phyloP scores from a whole-genome alignment of 2,797 vertebrate species.

The Masticophis lateralis region DNA sequence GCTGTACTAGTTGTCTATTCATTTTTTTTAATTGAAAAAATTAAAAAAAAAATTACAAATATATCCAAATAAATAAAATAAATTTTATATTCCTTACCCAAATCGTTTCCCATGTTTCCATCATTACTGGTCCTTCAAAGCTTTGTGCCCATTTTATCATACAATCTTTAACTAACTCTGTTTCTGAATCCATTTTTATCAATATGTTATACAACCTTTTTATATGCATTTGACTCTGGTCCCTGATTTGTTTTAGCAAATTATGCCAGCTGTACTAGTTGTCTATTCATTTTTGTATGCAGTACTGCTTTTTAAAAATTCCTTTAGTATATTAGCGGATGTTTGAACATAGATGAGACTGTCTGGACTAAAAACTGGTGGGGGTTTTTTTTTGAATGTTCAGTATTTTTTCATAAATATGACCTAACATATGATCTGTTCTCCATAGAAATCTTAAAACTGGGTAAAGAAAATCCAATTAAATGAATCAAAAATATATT shows the following conservation, averaged over 20 bases:
- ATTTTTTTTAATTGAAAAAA: background rate
- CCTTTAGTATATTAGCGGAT: background rate
- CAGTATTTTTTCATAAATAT: background rate
- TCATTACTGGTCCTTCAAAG: too few species aligned
- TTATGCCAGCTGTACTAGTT: too few species aligned
- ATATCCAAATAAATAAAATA: too few species aligned
- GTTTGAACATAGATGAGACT: background rate
- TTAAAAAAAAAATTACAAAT: too few species aligned
- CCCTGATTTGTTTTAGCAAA: too few species aligned
- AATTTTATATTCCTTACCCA: too few species aligned
- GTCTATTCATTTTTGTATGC: background rate
- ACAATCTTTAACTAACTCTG: too few species aligned
- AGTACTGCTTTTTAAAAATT: background rate
- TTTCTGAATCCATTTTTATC: too few species aligned
- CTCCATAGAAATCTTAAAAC: background rate
- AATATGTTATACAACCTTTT: too few species aligned
- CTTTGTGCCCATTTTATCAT: too few species aligned
- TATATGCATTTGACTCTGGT: too few species aligned
- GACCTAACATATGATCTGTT: background rate
- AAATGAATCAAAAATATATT: background rate
- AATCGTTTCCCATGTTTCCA: too few species aligned
- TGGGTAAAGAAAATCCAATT: background rate
- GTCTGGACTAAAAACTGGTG: background rate
- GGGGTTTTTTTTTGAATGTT: background rate
- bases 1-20: background rate